Evolutionary conservation across 2,888 invertebrate genomes (phyloP).

Genomic region (Amiota communis): DNA sequence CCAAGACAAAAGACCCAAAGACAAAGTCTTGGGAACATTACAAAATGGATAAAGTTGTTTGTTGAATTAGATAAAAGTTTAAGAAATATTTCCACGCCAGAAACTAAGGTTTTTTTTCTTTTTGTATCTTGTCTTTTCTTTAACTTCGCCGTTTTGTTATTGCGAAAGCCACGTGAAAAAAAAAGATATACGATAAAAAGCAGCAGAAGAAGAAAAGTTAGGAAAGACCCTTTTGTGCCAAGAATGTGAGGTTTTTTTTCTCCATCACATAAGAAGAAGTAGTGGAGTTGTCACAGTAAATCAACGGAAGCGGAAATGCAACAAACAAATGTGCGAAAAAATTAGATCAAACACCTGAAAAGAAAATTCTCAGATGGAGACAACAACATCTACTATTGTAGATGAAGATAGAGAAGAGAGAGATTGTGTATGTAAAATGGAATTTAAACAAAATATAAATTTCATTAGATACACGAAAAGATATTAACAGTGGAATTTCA

Average conservation of each 20-base stretch:
- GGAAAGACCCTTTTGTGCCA: conserved; percentile 5
- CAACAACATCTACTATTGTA: background rate
- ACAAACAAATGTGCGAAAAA: conserved; percentile 65
- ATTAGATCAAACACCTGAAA: conserved; percentile 36
- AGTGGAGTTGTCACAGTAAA: conserved; percentile 34
- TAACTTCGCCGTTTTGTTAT: background rate
- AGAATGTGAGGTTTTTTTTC: background rate
- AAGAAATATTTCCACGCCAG: conserved; percentile 61
- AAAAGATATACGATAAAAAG: conserved; percentile 31
- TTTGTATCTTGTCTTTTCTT: background rate
- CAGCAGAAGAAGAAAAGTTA: conserved; percentile 27
- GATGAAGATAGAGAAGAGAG: too few relatives aligned
- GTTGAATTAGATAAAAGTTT: conserved; percentile 65
- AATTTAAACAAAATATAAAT: conserved; percentile 25
- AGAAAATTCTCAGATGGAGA: conserved; percentile 1
- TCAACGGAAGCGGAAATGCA: conserved; percentile 61
- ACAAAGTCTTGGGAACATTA: conserved; percentile 46
- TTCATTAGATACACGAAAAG: background rate
- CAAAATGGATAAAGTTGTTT: conserved; percentile 52
- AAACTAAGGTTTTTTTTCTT: conserved; percentile 36
- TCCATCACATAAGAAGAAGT: background rate
- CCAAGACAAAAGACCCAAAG: background rate
- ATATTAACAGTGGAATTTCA: conserved; percentile 1
- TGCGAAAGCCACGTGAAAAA: conserved; percentile 17
- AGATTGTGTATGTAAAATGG: background rate